phyloP scores from a whole-genome alignment of 1,140 invertebrate species.

The Kradibia gibbosae region DNA sequence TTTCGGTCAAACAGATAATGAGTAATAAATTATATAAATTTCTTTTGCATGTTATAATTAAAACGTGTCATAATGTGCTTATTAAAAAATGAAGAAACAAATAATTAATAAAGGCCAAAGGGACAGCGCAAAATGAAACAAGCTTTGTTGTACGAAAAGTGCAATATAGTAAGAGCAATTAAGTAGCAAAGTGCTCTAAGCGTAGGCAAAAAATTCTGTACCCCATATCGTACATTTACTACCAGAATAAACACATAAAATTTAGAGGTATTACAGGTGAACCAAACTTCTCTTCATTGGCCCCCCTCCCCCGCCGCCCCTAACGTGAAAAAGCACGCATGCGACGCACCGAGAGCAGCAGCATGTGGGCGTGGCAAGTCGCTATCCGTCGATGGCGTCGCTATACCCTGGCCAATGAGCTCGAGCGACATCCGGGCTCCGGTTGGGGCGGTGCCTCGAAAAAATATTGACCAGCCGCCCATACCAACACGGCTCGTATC shows the following conservation, averaged over 20 bases:
- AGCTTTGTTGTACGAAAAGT: too few relatives aligned
- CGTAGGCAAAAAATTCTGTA: not conserved
- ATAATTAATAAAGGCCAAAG: too few relatives aligned
- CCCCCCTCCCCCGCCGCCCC: too few relatives aligned
- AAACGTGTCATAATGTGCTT: too few relatives aligned
- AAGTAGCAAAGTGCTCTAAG: not conserved
- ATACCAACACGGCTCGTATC: constrained; percentile 55
- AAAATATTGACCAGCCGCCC: constrained; percentile 71
- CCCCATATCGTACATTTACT: not conserved
- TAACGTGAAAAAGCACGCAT: not conserved
- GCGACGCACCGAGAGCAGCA: not conserved
- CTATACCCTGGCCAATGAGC: not conserved
- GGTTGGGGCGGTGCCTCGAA: constrained; percentile 56
- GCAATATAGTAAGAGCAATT: not conserved
- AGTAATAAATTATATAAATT: too few relatives aligned
- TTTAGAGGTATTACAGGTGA: constrained; percentile 10
- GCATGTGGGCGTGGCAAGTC: constrained; percentile 22
- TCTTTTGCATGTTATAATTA: too few relatives aligned
- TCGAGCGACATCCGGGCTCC: not conserved
- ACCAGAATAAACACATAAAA: constrained; percentile 1
- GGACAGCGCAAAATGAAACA: too few relatives aligned
- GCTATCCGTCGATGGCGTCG: constrained; percentile 31
- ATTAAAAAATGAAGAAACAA: too few relatives aligned
- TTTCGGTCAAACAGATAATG: too few relatives aligned
- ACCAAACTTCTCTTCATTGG: too few relatives aligned